phyloP scores from a whole-genome alignment of 2,797 vertebrate species.

The Pantherophis vulpinus region DNA sequence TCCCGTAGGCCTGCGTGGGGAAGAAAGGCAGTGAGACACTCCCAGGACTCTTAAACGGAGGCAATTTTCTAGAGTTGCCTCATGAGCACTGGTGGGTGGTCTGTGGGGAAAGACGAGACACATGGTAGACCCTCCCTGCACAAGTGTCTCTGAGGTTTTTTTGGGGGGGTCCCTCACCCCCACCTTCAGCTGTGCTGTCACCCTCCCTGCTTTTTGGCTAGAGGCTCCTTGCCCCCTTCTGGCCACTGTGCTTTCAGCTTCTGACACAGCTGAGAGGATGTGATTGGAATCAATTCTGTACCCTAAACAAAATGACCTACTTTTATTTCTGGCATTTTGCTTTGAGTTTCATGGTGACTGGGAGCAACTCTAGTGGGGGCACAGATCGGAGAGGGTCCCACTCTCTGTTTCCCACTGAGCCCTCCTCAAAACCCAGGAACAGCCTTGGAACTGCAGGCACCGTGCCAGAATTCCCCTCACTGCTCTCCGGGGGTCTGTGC shows the following conservation, averaged over 20 bases:
- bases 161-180: fast-evolving
- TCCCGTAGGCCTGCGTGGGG: constrained; percentile 80
- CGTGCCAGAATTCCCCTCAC: neutral
- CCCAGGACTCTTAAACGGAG: neutral
- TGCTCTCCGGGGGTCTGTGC: neutral
- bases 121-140: neutral
- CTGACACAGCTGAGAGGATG: neutral
- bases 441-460: neutral
- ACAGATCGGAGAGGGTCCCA: neutral
- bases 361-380: neutral
- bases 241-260: neutral
- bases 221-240: neutral
- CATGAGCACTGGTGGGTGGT: neutral
- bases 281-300: neutral
- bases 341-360: neutral
- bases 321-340: neutral
- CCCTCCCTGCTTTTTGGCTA: neutral
- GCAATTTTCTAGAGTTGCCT: neutral
- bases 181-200: neutral
- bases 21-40: neutral
- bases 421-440: neutral
- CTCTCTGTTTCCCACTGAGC: neutral
- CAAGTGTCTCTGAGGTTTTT: neutral
- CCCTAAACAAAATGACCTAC: neutral
- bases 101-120: neutral